phyloP scores from a whole-genome alignment of 2,113 vertebrate species.

The Heptranchias perlo region DNA sequence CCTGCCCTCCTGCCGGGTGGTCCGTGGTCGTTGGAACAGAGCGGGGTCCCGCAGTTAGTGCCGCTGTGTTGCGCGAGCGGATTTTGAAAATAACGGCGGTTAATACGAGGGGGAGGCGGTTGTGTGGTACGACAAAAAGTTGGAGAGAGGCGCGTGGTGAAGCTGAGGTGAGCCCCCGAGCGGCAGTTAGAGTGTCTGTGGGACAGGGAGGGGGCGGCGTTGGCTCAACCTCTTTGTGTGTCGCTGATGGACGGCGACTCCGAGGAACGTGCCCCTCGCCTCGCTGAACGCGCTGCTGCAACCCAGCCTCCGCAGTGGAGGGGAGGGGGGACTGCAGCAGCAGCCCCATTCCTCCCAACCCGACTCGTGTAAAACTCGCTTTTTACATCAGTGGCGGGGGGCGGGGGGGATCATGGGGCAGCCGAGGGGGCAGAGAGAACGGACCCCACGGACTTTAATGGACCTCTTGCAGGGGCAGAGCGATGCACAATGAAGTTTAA shows the following conservation, averaged over 20 bases:
- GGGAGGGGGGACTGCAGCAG: neutral
- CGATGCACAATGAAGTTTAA: conserved; percentile 18
- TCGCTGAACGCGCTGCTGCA: neutral
- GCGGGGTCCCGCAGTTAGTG: too few relatives aligned
- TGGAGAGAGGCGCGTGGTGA: neutral
- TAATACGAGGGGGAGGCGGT: neutral
- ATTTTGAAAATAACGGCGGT: neutral
- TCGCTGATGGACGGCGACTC: neutral
- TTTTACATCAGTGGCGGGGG: neutral
- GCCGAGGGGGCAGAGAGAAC: too few relatives aligned
- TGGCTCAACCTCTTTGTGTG: neutral
- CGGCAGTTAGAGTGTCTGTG: neutral
- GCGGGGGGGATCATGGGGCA: neutral
- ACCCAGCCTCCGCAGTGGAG: neutral
- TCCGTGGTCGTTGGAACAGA: neutral
- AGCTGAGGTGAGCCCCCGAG: neutral
- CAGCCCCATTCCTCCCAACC: neutral
- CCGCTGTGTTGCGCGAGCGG: neutral
- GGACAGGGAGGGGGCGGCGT: neutral
- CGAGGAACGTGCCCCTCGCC: neutral
- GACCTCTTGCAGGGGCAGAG: neutral
- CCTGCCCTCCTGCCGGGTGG: neutral
- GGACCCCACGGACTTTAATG: too few relatives aligned
- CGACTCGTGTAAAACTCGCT: neutral
- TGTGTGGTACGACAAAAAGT: neutral